These are phyloP conservation scores for Sebastes diaconus DNA, from an alignment of 2,797 vertebrate genomes.

Conservation along the genomic window DNA sequence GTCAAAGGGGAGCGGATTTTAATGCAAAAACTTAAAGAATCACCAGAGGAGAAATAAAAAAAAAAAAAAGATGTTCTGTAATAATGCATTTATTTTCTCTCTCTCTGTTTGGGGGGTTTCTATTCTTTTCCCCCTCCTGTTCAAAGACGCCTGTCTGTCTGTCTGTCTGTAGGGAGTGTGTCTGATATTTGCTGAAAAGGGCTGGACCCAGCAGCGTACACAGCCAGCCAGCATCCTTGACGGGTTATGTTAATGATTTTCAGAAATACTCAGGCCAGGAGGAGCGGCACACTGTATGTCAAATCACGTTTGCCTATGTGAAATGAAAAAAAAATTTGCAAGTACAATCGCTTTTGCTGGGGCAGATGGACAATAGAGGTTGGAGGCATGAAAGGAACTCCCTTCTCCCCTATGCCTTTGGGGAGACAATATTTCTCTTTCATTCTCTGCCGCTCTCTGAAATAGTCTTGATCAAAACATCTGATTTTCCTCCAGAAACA, in stretches of 20 bases:
- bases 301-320: constrained; percentile 36
- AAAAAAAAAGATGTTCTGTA: neutral
- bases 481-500: constrained; percentile 24
- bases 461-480: constrained; percentile 3
- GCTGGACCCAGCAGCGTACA: constrained; percentile 23
- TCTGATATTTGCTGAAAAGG: constrained; percentile 48
- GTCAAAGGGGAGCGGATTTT: neutral
- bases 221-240: constrained; percentile 23
- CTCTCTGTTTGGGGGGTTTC: neutral
- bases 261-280: constrained; percentile 29
- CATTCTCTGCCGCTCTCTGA: neutral
- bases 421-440: constrained; percentile 16
- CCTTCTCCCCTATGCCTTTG: constrained; percentile 12
- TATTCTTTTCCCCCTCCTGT: neutral
- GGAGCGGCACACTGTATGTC: constrained; percentile 38
- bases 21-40: neutral
- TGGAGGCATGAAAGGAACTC: constrained; percentile 42
- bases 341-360: constrained; percentile 60
- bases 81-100: neutral
- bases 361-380: constrained; percentile 69
- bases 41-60: neutral
- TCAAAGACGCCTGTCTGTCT: neutral
- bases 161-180: constrained; percentile 26
- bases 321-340: constrained; percentile 71
- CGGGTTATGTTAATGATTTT: constrained; percentile 32